phyloP scores from a whole-genome alignment of 2,797 vertebrate species.

The Perodicticus potto region DNA sequence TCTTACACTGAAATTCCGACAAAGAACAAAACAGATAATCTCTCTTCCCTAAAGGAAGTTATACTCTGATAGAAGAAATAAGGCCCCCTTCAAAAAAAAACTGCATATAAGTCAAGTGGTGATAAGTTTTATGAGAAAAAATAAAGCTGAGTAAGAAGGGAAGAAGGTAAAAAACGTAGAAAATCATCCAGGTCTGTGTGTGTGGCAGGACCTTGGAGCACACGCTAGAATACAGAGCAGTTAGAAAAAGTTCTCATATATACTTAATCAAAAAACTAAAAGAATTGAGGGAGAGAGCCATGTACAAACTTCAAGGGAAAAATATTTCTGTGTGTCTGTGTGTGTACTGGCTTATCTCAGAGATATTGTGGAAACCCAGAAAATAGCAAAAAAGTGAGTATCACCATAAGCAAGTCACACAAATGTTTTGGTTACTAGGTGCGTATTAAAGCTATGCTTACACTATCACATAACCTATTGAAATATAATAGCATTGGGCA shows the following conservation, averaged over 20 bases:
- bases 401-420: neutral
- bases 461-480: neutral
- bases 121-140: neutral
- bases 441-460: neutral
- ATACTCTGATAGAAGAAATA: neutral
- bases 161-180: neutral
- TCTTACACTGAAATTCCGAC: fast-evolving
- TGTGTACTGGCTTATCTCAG: neutral
- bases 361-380: neutral
- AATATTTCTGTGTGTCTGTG: neutral
- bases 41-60: neutral
- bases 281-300: neutral
- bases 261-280: neutral
- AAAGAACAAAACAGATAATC: neutral
- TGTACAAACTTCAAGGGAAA: neutral
- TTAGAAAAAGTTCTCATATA: neutral
- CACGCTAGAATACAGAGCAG: neutral
- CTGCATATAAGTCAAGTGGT: neutral
- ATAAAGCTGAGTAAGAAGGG: neutral
- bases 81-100: neutral
- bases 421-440: neutral
- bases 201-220: neutral
- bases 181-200: neutral
- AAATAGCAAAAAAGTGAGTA: neutral
- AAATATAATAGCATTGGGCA: no score